Base-by-base conservation (phyloP, 1,140 invertebrate species). In the Orussus abietinus region DNA sequence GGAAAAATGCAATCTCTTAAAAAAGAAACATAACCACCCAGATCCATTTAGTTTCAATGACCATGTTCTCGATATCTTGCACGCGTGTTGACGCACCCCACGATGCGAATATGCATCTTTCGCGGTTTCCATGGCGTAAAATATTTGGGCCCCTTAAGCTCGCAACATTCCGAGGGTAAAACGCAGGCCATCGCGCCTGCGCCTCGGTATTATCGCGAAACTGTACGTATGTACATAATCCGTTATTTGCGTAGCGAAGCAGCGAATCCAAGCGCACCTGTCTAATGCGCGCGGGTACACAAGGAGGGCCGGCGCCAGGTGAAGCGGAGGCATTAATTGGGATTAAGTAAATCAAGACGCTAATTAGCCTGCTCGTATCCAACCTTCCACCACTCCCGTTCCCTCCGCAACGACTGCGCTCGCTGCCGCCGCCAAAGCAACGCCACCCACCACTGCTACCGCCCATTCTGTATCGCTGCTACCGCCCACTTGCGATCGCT, bases 331-430 rank as follows among this genome's bases (percentile, higher is more conserved):
- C 54, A 70, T 74, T 74, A 74, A 74, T 74, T 74, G 69, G 71
- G 68, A 74, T 74, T 74, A 74, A 74, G 71, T 74, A 74, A 74
- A 74, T 74, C 69, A 74, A 74, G 69, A 72, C 66, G 66, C 67
- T 74, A 74, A 74, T 74, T 74, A 68, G 61, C 63, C 62, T 54
- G 59, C 57, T 53, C 55, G 57, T 49, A 60, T 53, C 52, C 47
- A 50, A 53, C 48, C 49, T 38, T 47, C 42, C 44, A 43, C 36
- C 11, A 9, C 34, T 36, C 15, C 3, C 40, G 31, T 37, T 25
- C 15, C 10, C 15, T 38, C 7, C 5, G 13, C 19, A 7, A 6
- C 31, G 3, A 12, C 12, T 12, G 29, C 7, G 26, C 3, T 4
- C 32, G 34, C 34, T 38, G 37, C 40, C 26, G 29, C 40, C 39